Base-by-base conservation (phyloP, 2,797 vertebrate species). In the Brachyalestes nurse region DNA sequence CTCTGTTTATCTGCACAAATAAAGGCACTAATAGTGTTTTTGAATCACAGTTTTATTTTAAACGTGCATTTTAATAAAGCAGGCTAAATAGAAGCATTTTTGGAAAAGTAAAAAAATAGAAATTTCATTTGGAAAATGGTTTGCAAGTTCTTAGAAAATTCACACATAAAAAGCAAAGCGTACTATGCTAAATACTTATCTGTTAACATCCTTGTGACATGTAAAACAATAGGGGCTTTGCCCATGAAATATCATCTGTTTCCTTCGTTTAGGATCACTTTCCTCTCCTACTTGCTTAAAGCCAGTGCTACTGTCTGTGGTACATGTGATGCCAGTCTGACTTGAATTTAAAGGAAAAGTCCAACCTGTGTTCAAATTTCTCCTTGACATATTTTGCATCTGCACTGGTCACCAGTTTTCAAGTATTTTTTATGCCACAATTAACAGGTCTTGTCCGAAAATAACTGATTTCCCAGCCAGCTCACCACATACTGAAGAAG, bases 21-120 rank as follows among this genome's bases (percentile, higher is more conserved):
- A 72, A 72, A 72, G 16, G 51, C 8, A 4, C 7, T 53, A 72
- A 72, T 19, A 38, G 8, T 34, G 1, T 7, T 9, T 53, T 72
- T 34, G 25, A 72, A 72, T 72, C 21, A 70, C 10, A 70, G 8
- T 51, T 72, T 53, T 72, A 55, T 72, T 53, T 38, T 55, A n/a
- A 72, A 72, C 16, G 17, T 38, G 23, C 47, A 1, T 72, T 49
- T 51, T 72, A 4, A 13, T 13, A 23, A n/a, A 23, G 16, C n/a
- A 47, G 16, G 47, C 66, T 19, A 9, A 16, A 17, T 1, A 25
- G 13, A n/a, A n/a, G 4, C 5, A 9, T 66, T 42, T 19, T 45
- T 45, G 40, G 38, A 49, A 49, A 47, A 23, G 9, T n/a, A 10
- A 51, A 25, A n/a, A 34, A 64, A 34, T 7, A 14, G 23, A 42